Evolutionary conservation across 1,140 invertebrate species (phyloP).

Genomic region (Cepaea nemoralis): DNA sequence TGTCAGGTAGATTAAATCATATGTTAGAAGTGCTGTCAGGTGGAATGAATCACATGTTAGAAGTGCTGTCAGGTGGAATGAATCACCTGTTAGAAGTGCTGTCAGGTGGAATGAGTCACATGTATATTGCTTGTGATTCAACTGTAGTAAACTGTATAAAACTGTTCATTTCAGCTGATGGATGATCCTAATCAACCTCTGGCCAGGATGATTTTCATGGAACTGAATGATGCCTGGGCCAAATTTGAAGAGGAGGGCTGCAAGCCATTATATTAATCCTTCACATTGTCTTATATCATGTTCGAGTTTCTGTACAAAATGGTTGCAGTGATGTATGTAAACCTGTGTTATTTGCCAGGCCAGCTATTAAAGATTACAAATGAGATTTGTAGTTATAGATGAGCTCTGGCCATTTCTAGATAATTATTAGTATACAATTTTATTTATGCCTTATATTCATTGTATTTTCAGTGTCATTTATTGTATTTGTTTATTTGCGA

Average conservation of each 20-base stretch:
- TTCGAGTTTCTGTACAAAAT: neutral
- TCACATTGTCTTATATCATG: neutral
- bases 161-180: constrained; percentile 62
- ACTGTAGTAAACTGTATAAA: too few species aligned
- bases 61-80: too few species aligned
- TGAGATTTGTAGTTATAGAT: neutral
- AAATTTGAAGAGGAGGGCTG: constrained; percentile 88
- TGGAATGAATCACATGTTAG: too few species aligned
- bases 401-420: neutral
- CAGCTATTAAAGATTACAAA: neutral
- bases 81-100: too few species aligned
- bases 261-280: constrained; percentile 65
- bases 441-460: neutral
- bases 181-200: constrained; percentile 75
- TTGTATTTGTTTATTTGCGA: neutral
- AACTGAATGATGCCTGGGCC: constrained; percentile 98
- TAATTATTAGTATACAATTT: neutral
- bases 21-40: too few species aligned
- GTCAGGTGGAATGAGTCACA: too few species aligned
- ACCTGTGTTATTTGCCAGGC: neutral
- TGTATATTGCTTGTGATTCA: too few species aligned
- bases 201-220: constrained; percentile 98
- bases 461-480: neutral
- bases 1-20: too few species aligned
- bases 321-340: neutral